These are phyloP conservation scores for Arrhopalites spinosus DNA, from an alignment of 2,888 invertebrate genomes.

Conservation along the genomic window DNA sequence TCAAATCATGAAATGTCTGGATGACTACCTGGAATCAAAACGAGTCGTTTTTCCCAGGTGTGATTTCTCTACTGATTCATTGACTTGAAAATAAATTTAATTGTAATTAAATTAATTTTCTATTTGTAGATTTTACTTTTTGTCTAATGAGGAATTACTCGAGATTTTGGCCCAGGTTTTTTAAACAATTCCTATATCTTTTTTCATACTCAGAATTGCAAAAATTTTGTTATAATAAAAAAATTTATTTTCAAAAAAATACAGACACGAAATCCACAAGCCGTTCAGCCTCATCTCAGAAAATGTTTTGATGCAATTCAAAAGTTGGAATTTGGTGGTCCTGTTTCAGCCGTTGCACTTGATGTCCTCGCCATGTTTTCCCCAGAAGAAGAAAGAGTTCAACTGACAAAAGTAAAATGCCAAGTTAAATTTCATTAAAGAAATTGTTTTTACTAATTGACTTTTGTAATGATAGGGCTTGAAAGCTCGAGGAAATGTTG, in stretches of 20 bases:
- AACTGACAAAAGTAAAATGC: constrained; percentile 75
- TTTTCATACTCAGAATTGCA: no score
- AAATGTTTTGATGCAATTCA: constrained; percentile 88
- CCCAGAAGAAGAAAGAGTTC: constrained; percentile 82
- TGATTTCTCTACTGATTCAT: no score
- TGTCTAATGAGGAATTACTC: constrained; percentile 85
- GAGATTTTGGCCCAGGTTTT: constrained; percentile 84
- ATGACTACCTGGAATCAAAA: constrained; percentile 86
- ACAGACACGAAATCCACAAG: constrained; percentile 81
- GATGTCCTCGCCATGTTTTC: constrained; percentile 89
- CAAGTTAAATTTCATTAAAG: not conserved
- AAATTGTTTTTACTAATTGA: not conserved
- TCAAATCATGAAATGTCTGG: constrained; percentile 86
- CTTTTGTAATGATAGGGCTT: constrained; percentile 67
- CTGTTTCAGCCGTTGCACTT: constrained; percentile 55
- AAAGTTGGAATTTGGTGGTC: constrained; percentile 72
- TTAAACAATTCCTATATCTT: no score
- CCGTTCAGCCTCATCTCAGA: constrained; percentile 85
- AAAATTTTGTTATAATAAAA: no score
- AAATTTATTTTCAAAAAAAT: constrained; percentile 34
- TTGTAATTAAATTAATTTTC: constrained; percentile 41
- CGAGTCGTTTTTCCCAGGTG: constrained; percentile 77
- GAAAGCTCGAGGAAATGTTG: constrained; percentile 87
- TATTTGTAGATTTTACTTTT: constrained; percentile 74
- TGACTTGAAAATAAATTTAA: no score